These are phyloP conservation scores for Drosophila leonis DNA, from an alignment of 2,888 invertebrate genomes.

Conservation along the genomic window DNA sequence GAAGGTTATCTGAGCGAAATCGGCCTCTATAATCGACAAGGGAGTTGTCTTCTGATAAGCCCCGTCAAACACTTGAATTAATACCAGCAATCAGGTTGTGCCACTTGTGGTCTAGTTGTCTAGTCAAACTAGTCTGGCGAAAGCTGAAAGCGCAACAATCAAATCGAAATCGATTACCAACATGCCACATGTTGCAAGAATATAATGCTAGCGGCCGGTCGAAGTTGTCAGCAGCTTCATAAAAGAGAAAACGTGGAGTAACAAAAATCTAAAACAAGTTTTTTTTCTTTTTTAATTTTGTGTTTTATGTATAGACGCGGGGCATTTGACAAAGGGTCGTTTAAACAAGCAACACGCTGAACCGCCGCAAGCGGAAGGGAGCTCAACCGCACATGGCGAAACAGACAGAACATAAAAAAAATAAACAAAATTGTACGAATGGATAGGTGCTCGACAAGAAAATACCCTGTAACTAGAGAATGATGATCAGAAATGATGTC, in stretches of 20 bases:
- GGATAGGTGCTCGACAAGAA: background rate
- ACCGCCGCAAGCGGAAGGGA: constrained; percentile 33
- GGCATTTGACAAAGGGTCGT: constrained; percentile 37
- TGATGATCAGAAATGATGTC: background rate
- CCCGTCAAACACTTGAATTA: constrained; percentile 1
- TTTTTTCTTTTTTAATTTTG: constrained; percentile 2
- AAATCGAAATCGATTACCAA: constrained; percentile 26
- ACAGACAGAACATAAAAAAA: constrained; percentile 12
- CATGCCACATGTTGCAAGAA: constrained; percentile 53
- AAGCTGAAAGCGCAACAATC: constrained; percentile 37
- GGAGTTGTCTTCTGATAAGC: constrained; percentile 32
- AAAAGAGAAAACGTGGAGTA: constrained; percentile 52
- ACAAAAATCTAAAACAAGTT: constrained; percentile 41
- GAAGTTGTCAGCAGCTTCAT: constrained; percentile 5
- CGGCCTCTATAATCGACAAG: background rate
- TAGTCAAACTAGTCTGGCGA: constrained; percentile 43
- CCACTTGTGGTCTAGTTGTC: constrained; percentile 14
- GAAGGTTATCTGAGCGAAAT: constrained; percentile 34
- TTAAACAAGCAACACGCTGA: constrained; percentile 3
- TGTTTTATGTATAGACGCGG: constrained; percentile 6
- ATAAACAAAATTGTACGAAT: background rate
- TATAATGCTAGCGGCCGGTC: constrained; percentile 25
- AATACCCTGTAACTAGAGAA: background rate
- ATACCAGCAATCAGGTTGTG: constrained; percentile 26
- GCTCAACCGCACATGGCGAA: constrained; percentile 41